Evolutionary conservation across 2,113 vertebrate genomes (phyloP).

Genomic region (Halichoerus grypus): DNA sequence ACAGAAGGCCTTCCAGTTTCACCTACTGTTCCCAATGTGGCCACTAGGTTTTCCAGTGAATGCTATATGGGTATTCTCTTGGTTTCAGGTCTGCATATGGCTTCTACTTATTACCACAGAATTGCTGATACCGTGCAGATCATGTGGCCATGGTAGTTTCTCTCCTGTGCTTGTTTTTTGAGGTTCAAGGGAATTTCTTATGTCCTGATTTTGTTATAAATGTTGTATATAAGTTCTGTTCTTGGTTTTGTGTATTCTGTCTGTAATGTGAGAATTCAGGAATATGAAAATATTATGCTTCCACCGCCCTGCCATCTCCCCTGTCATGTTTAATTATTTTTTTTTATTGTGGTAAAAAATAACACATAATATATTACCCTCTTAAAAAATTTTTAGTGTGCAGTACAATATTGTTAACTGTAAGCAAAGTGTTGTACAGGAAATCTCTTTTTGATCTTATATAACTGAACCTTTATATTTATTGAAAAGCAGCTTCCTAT

Average conservation of each 20-base stretch:
- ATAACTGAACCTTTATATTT: neutral
- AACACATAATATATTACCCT: neutral
- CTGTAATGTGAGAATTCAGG: slow-evolving; percentile 19
- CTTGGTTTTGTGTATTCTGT: neutral
- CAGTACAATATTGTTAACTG: neutral
- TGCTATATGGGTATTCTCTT: neutral
- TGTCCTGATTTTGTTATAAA: neutral
- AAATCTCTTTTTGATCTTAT: neutral
- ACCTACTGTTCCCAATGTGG: neutral
- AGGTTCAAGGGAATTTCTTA: neutral
- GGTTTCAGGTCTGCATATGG: neutral
- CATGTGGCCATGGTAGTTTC: neutral
- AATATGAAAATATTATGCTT: slow-evolving; percentile 17
- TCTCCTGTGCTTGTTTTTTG: neutral
- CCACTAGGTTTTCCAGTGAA: neutral
- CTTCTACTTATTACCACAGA: neutral
- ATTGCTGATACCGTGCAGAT: neutral
- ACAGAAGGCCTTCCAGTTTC: neutral
- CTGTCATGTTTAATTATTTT: neutral
- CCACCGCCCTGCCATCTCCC: neutral
- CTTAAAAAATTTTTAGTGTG: neutral
- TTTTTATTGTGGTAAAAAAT: neutral
- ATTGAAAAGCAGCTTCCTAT: neutral
- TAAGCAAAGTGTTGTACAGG: neutral
- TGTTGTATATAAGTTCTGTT: neutral